Evolutionary conservation across 2,113 vertebrate genomes (phyloP).

Genomic region (Pelmatolapia mariae): DNA sequence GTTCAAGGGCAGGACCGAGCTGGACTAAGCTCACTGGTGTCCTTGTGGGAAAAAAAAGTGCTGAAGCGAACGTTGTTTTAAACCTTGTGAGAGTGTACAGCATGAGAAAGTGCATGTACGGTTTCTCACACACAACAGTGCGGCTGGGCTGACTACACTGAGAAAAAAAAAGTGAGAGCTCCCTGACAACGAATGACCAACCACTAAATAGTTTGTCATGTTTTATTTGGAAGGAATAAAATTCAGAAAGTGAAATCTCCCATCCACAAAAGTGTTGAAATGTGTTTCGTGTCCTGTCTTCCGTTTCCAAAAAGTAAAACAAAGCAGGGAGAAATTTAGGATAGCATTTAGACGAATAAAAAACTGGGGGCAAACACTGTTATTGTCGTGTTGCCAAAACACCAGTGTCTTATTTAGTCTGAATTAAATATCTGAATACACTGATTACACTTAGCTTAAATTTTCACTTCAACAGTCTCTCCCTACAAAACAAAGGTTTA

Average conservation of each 20-base stretch:
- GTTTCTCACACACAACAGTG: neutral
- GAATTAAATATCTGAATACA: constrained; percentile 17
- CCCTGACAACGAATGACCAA: neutral
- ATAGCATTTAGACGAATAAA: neutral
- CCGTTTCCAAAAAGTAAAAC: neutral
- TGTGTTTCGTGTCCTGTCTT: neutral
- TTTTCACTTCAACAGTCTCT: constrained; percentile 27
- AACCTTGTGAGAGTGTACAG: neutral
- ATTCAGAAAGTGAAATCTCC: neutral
- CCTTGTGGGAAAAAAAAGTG: neutral
- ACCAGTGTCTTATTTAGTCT: neutral
- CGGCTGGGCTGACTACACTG: neutral
- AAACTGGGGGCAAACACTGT: neutral
- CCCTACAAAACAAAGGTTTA: constrained; percentile 12
- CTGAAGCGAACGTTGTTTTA: neutral
- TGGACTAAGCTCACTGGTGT: neutral
- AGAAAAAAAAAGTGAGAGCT: neutral
- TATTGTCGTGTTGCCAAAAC: constrained; percentile 2
- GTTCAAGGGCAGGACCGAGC: neutral
- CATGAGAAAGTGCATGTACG: neutral
- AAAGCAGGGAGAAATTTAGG: neutral
- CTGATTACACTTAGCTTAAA: constrained; percentile 14
- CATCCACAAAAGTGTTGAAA: neutral
- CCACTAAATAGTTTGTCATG: neutral
- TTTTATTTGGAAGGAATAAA: neutral